Evolutionary conservation across 2,113 vertebrate species (phyloP).

Genomic region (Seriola dumerili): DNA sequence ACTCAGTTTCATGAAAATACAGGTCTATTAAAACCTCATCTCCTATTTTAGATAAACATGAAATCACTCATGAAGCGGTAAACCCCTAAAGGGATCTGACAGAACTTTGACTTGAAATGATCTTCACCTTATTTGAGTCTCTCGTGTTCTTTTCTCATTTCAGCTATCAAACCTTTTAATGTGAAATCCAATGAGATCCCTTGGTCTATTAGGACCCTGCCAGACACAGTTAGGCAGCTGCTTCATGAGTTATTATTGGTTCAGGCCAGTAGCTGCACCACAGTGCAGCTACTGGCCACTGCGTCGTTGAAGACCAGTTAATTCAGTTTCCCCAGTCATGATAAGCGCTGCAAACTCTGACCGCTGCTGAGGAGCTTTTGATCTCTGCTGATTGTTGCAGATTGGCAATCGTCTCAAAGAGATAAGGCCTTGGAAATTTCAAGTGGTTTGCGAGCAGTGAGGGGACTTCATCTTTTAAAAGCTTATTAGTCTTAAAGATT

Average conservation of each 20-base stretch:
- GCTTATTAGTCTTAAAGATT: conserved; percentile 68
- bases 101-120: conserved; percentile 28
- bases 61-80: conserved; percentile 28
- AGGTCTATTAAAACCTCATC: conserved; percentile 27
- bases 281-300: conserved; percentile 30
- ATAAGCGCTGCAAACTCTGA: conserved; percentile 33
- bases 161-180: conserved; percentile 50
- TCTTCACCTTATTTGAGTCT: conserved; percentile 15
- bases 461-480: conserved; percentile 68
- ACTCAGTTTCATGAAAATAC: conserved; percentile 30
- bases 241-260: conserved; percentile 38
- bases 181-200: conserved; percentile 46
- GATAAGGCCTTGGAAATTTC: conserved; percentile 64
- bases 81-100: conserved; percentile 30
- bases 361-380: conserved; percentile 56
- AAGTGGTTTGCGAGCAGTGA: conserved; percentile 47
- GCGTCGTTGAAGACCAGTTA: conserved; percentile 46
- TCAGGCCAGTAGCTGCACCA: conserved; percentile 15
- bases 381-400: conserved; percentile 72
- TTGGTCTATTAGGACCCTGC: conserved; percentile 54
- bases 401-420: conserved; percentile 64
- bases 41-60: conserved; percentile 22
- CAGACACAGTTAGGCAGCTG: conserved; percentile 46
- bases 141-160: conserved; percentile 13
- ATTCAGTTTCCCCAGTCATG: conserved; percentile 58